phyloP scores from a whole-genome alignment of 2,888 invertebrate species.

The Ennomos quercinarius region DNA sequence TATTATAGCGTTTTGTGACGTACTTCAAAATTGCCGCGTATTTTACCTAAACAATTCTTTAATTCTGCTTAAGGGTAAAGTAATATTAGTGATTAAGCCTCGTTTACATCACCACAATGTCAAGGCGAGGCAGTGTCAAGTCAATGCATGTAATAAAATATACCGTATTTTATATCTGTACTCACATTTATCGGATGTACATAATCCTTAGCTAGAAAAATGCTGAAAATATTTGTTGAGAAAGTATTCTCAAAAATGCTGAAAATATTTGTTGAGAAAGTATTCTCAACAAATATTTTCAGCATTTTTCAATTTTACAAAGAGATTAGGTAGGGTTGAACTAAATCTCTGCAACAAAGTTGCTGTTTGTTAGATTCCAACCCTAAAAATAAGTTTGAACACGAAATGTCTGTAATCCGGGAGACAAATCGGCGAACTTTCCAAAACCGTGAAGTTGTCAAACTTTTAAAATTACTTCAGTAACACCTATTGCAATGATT shows the following conservation, averaged over 20 bases:
- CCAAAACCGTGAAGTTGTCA: constrained; percentile 61
- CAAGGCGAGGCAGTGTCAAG: too few species aligned
- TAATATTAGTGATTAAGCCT: neutral
- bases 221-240: too few species aligned
- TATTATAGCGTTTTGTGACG: constrained; percentile 24
- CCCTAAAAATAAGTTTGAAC: constrained; percentile 25
- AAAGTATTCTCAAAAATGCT: too few species aligned
- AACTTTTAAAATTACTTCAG: constrained; percentile 64
- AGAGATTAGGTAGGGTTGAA: neutral
- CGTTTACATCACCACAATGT: neutral
- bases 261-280: too few species aligned
- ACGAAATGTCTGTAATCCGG: constrained; percentile 41
- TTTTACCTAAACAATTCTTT: neutral
- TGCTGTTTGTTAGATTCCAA: constrained; percentile 13
- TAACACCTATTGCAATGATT: constrained; percentile 66
- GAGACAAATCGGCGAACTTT: constrained; percentile 64
- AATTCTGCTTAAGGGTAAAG: neutral
- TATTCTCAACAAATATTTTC: too few species aligned
- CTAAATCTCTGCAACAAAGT: constrained; percentile 10
- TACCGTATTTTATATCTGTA: too few species aligned
- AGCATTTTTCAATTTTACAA: too few species aligned
- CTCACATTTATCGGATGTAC: too few species aligned
- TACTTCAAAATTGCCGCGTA: constrained; percentile 8
- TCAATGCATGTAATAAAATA: too few species aligned
- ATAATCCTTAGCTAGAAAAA: too few species aligned